Conservation (phyloP, 1,140 invertebrate genomes). For the Pseudoatta argentina region DNA sequence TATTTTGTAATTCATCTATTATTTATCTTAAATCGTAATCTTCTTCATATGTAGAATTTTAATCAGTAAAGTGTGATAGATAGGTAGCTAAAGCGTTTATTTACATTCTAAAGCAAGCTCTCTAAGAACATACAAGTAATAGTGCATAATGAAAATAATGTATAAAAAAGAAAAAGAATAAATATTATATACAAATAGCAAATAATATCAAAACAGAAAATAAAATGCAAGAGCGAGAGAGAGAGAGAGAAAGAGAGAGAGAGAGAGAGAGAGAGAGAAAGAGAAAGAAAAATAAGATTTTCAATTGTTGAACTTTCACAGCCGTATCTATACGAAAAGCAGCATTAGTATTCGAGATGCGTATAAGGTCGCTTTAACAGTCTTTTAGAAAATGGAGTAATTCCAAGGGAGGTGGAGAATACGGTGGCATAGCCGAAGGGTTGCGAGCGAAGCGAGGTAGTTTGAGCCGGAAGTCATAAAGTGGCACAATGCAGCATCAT, state of each 20-base stretch:
- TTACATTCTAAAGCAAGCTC: too few species aligned
- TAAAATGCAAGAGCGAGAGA: neutral
- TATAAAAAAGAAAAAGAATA: too few species aligned
- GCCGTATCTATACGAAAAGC: neutral
- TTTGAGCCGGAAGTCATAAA: conserved; percentile 72
- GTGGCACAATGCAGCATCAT: conserved; percentile 72
- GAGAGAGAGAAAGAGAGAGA: neutral
- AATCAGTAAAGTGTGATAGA: too few species aligned
- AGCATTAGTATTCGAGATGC: conserved; percentile 34
- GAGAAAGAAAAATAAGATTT: neutral
- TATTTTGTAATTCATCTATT: neutral
- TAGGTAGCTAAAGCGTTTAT: too few species aligned
- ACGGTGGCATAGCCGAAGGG: conserved; percentile 18
- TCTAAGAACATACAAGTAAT: too few species aligned
- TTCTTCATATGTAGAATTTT: neutral
- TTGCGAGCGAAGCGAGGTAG: conserved; percentile 49
- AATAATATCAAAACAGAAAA: too few species aligned
- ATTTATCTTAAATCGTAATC: neutral
- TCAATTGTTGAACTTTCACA: neutral
- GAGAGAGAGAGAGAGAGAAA: neutral
- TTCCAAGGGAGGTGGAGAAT: conserved; percentile 40
- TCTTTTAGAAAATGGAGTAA: conserved; percentile 63
- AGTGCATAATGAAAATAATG: too few species aligned
- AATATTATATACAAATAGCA: too few species aligned
- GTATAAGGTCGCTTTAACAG: conserved; percentile 43